Conservation (phyloP, 2,113 vertebrate genomes). For the Rhynchomys soricoides region DNA sequence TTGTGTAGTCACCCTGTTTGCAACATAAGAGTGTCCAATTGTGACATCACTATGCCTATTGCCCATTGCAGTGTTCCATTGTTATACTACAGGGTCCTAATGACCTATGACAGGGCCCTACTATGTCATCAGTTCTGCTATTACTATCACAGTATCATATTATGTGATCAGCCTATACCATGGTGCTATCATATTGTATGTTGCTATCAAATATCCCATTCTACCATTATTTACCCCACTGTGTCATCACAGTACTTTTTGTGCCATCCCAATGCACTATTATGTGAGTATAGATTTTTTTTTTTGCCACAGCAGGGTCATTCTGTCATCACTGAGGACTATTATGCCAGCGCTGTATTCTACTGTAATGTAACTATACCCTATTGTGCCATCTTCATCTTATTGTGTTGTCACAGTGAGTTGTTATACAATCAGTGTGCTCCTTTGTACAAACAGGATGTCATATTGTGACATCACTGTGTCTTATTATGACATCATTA, state of each 20-base stretch:
- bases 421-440: background rate
- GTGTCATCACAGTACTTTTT: background rate
- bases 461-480: no score
- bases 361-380: background rate
- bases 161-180: no score
- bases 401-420: background rate
- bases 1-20: background rate
- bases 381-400: no score
- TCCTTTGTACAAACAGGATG: no score
- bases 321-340: background rate
- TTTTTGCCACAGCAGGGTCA: background rate
- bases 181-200: no score
- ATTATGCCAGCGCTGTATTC: background rate
- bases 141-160: no score
- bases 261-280: background rate
- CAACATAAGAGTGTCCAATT: background rate
- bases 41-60: background rate
- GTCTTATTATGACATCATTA: background rate
- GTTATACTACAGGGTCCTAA: background rate
- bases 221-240: no score
- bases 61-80: background rate
- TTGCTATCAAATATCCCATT: no score
- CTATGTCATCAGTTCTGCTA: no score
- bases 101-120: background rate
- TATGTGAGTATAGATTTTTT: no score